Evolutionary conservation across 2,888 invertebrate species (phyloP), one percentile per base, ranked within the genome.

Genomic region (Steinernema scapterisci): DNA sequence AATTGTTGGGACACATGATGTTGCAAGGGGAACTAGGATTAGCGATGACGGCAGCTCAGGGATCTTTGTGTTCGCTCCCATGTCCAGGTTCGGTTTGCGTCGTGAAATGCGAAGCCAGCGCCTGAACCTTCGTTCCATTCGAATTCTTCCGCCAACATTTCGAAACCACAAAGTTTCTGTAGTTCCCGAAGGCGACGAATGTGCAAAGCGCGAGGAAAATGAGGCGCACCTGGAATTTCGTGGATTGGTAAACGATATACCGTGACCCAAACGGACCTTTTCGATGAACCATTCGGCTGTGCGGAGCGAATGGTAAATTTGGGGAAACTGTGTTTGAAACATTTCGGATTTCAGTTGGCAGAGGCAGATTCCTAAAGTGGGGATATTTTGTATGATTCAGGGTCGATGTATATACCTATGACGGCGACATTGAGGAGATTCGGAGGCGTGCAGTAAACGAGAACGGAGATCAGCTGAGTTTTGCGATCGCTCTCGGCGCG

Each of bases 281-380:
- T 54, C 54, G 54, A 23, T 54, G 54, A 19, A 54, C 54, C 54
- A 54, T 23, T 54, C 19, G 25, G 21, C 54, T 23, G 54, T 54
- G 21, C 54, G 21, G 13, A 54, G 21, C 1, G 11, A 25, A 21
- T 6, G 13, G 54, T 54, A 54, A 21, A 54, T 21, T 19, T 11
- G 23, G 13, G 54, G 21, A 3, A 5, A 25, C 21, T 16, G 21
- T 13, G 48, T n/a, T 16, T 54, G 54, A 21, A 54, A 21, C 5
- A 54, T 38, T 38, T 38, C 23, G 5, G 54, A 54, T 16, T n/a
- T 54, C 21, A 54, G 23, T 21, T 54, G 54, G 54, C 54, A 54
- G 21, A 25, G 3, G 13, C 54, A 54, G 13, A 54, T 54, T 13
- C 11, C 54, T 23, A 23, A 25, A 54, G 23, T 2, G 54, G 16